Evolutionary conservation across 2,888 invertebrate species (phyloP).

Genomic region (Leptopilina syphax): DNA sequence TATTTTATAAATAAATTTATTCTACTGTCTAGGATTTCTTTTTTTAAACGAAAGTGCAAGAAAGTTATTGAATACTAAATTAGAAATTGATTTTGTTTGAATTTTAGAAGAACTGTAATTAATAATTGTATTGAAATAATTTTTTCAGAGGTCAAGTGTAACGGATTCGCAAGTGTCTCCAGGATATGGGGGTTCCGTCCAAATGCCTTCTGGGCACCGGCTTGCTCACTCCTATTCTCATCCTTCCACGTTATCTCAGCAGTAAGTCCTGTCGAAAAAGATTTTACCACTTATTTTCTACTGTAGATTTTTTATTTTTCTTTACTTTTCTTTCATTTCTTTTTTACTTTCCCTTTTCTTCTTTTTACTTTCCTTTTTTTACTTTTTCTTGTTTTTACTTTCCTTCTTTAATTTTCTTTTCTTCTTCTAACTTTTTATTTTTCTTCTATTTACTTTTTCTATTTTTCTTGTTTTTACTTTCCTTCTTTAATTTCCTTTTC

Average conservation of each 20-base stretch:
- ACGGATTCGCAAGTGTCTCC: slow-evolving; percentile 82
- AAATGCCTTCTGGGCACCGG: slow-evolving; percentile 75
- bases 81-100: too few species aligned
- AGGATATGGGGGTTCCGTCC: slow-evolving; percentile 78
- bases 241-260: slow-evolving; percentile 74
- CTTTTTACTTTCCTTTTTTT: too few species aligned
- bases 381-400: too few species aligned
- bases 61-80: too few species aligned
- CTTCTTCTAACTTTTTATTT: not conserved
- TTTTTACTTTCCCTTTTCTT: too few species aligned
- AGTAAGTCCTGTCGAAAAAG: slow-evolving; percentile 63
- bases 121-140: too few species aligned
- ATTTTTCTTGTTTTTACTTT: too few species aligned
- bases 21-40: too few species aligned
- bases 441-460: not conserved
- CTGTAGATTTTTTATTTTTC: too few species aligned
- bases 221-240: slow-evolving; percentile 75
- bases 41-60: too few species aligned
- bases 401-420: not conserved
- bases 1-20: too few species aligned
- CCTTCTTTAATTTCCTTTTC: not conserved
- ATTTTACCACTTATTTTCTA: not conserved
- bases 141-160: slow-evolving; percentile 77
- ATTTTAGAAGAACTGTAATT: too few species aligned
- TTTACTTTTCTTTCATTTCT: not conserved